Evolutionary conservation across 2,113 vertebrate genomes (phyloP).

Genomic region (Seriola quinqueradiata): DNA sequence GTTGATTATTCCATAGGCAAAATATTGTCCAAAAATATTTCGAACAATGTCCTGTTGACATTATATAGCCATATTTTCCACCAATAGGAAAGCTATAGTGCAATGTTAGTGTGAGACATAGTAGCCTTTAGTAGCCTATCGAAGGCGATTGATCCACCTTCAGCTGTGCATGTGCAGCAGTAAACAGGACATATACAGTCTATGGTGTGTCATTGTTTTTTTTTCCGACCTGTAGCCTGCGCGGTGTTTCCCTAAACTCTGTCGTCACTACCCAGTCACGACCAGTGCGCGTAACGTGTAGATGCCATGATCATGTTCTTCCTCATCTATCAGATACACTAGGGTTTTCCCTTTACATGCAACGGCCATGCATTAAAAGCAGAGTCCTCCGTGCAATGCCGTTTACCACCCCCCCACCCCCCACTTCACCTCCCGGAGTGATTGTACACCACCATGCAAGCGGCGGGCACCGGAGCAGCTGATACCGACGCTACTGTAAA

Average conservation of each 20-base stretch:
- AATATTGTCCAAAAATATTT: background rate
- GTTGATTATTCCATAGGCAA: too few species aligned
- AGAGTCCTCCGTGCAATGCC: conserved; percentile 3
- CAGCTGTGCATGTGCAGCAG: background rate
- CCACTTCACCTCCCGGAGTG: background rate
- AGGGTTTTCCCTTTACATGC: conserved; percentile 16
- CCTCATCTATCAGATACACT: conserved; percentile 7
- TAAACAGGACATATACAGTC: background rate
- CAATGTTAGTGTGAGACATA: too few species aligned
- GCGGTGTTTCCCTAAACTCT: conserved; percentile 53
- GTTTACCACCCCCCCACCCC: background rate
- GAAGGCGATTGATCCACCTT: background rate
- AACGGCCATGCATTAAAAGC: conserved; percentile 33
- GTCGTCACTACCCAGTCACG: conserved; percentile 75
- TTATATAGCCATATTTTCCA: background rate
- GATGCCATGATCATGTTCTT: conserved; percentile 59
- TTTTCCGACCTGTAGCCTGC: conserved; percentile 23
- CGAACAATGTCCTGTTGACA: too few species aligned
- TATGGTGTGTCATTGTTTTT: background rate
- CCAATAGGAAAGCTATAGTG: background rate
- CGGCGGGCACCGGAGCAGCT: conserved; percentile 51
- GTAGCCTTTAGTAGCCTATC: background rate
- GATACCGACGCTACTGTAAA: conserved; percentile 59
- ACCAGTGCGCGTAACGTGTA: conserved; percentile 59
- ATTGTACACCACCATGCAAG: conserved; percentile 54